phyloP scores from a whole-genome alignment of 2,888 invertebrate species.

The Nesidiocoris tenuis region DNA sequence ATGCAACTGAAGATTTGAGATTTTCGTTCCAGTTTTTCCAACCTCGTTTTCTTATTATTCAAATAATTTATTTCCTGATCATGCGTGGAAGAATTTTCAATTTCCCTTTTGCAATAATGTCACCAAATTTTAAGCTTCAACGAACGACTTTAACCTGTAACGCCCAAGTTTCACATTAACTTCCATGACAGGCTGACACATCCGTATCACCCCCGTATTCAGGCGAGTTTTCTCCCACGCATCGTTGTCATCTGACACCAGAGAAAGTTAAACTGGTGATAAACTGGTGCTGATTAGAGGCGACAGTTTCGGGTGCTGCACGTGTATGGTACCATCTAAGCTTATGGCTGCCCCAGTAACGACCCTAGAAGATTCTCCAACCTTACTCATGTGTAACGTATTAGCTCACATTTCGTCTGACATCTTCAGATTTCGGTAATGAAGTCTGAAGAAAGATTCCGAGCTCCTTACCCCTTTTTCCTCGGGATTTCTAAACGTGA shows the following conservation, averaged over 20 bases:
- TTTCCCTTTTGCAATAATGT: no score
- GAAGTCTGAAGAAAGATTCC: background rate
- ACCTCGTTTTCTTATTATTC: no score
- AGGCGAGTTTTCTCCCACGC: conserved; percentile 12
- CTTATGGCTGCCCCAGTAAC: background rate
- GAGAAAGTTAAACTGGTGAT: conserved; percentile 39
- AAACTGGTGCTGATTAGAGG: conserved; percentile 41
- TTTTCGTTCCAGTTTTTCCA: no score
- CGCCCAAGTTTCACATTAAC: background rate
- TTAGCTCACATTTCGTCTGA: background rate
- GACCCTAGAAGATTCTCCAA: background rate
- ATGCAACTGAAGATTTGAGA: no score
- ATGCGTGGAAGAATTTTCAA: no score
- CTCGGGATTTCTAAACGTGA: background rate
- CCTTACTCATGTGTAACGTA: background rate
- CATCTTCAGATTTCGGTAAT: background rate
- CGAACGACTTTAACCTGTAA: no score
- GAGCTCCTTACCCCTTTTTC: background rate
- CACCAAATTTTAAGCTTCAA: no score
- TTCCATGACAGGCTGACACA: background rate
- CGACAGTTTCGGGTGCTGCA: conserved; percentile 29
- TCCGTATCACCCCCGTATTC: background rate
- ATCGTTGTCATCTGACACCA: conserved; percentile 15
- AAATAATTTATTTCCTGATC: no score
- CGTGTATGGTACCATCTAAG: background rate